phyloP scores from a whole-genome alignment of 1,140 invertebrate genomes.

The Drosophila pachea region DNA sequence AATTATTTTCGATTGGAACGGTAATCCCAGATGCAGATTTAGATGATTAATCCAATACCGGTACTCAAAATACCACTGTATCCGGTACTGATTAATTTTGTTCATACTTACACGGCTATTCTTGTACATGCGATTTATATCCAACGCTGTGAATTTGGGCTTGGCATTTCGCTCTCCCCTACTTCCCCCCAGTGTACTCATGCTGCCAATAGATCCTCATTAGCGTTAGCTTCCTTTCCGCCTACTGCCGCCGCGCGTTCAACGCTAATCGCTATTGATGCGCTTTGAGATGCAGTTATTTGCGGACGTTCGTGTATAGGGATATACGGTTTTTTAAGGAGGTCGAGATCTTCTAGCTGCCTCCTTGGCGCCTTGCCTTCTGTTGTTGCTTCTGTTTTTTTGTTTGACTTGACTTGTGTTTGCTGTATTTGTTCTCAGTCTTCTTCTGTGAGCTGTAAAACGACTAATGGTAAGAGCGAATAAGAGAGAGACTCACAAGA shows the following conservation, averaged over 20 bases:
- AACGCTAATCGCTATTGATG: conserved; percentile 45
- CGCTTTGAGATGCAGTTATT: conserved; percentile 10
- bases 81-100: not conserved
- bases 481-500: conserved; percentile 21
- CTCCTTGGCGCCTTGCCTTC: conserved; percentile 20
- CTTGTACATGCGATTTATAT: conserved; percentile 98
- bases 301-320: not conserved
- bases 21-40: not conserved
- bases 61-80: too few relatives aligned
- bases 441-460: conserved; percentile 48
- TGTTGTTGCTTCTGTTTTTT: conserved; percentile 11
- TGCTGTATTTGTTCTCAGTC: conserved; percentile 40
- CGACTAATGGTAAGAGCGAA: conserved; percentile 10
- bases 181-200: conserved; percentile 96
- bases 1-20: not conserved
- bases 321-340: conserved; percentile 1
- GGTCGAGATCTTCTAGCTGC: conserved; percentile 14
- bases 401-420: conserved; percentile 1
- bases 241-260: conserved; percentile 68
- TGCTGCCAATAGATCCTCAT: conserved; percentile 84
- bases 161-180: conserved; percentile 84
- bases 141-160: conserved; percentile 95
- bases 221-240: conserved; percentile 78
- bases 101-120: conserved; percentile 86
- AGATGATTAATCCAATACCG: not conserved